These are phyloP conservation scores for Pseudochirops corinnae DNA, from an alignment of 2,797 vertebrate genomes.

Conservation along the genomic window DNA sequence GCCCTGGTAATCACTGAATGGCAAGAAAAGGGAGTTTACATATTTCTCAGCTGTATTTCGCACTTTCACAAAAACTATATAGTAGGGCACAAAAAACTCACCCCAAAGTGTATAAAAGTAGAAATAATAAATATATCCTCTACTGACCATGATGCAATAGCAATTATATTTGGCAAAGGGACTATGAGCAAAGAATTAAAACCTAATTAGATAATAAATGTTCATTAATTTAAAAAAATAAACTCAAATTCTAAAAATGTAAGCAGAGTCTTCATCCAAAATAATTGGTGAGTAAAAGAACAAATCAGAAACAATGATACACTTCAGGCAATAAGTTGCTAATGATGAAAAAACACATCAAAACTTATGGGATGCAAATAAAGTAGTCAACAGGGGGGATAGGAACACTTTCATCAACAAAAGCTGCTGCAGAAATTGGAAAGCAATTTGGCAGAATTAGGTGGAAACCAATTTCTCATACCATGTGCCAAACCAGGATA, in stretches of 20 bases:
- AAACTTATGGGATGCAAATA: neutral
- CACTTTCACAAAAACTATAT: neutral
- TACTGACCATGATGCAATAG: neutral
- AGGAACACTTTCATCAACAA: neutral
- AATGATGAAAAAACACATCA: neutral
- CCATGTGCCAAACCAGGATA: neutral
- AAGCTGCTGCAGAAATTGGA: neutral
- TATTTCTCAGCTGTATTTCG: neutral
- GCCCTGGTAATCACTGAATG: neutral
- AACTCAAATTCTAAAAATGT: neutral
- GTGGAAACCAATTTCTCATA: neutral
- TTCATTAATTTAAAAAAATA: neutral
- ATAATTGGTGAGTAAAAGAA: neutral
- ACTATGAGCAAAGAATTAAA: neutral
- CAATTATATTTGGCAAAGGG: neutral
- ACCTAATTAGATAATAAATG: neutral
- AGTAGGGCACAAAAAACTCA: neutral
- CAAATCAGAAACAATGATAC: neutral
- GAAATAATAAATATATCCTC: neutral
- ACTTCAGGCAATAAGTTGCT: neutral
- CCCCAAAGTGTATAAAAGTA: neutral
- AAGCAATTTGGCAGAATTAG: neutral
- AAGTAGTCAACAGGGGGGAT: neutral
- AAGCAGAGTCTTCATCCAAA: neutral
- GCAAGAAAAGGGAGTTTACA: neutral